Percentiles rank a stretch among this genome's conserved stretches.
Conservation (phyloP, 2,888 invertebrate genomes). For the Himalopsyche japonica region DNA sequence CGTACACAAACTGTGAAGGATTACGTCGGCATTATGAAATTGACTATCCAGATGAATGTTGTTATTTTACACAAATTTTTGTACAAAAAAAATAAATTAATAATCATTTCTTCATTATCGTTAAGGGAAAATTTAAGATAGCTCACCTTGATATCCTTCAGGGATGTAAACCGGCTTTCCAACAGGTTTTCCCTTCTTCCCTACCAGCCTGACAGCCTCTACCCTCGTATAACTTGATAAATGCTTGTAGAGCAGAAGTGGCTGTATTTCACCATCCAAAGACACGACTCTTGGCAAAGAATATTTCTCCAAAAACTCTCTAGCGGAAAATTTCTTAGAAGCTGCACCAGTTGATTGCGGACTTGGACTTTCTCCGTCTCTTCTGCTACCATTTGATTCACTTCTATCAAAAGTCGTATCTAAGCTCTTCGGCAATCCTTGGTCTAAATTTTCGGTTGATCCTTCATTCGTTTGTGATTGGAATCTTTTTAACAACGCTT, state of each 20-base stretch:
- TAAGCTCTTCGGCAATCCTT: constrained; percentile 42
- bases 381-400: constrained; percentile 30
- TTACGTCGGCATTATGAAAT: no score
- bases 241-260: constrained; percentile 65
- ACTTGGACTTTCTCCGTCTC: constrained; percentile 27
- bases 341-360: constrained; percentile 41
- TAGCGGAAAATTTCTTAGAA: constrained; percentile 44
- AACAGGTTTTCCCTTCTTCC: constrained; percentile 61
- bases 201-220: constrained; percentile 62
- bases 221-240: constrained; percentile 66
- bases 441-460: constrained; percentile 22
- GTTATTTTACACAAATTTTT: no score
- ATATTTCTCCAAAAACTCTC: constrained; percentile 66
- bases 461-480: constrained; percentile 18
- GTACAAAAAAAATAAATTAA: no score
- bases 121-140: background rate
- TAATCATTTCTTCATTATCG: no score
- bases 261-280: constrained; percentile 61
- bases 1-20: no score
- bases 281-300: constrained; percentile 64
- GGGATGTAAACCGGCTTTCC: constrained; percentile 66
- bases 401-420: constrained; percentile 35
- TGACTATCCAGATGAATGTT: no score
- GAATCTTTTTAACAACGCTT: constrained; percentile 31
- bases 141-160: constrained; percentile 69